Conservation (phyloP, 2,888 invertebrate genomes). For the Vandiemenella viatica region DNA sequence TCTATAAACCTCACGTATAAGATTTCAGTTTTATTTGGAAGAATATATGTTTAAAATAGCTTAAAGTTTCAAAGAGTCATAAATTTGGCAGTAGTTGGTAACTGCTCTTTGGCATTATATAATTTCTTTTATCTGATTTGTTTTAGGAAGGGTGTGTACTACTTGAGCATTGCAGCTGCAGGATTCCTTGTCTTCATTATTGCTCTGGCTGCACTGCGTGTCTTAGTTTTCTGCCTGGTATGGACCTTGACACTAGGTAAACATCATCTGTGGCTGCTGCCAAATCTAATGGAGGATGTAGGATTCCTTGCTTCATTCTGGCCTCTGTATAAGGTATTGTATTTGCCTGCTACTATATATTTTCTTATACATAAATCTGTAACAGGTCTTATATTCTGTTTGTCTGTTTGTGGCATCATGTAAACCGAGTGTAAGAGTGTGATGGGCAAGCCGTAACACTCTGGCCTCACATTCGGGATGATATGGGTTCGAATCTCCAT, state of each 20-base stretch:
- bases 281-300: slow-evolving; percentile 98
- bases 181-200: slow-evolving; percentile 90
- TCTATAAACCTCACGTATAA: no score
- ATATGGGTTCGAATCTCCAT: no score
- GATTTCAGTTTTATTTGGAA: no score
- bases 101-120: background rate
- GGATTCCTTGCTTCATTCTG: slow-evolving; percentile 98
- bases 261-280: slow-evolving; percentile 93
- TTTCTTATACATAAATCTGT: no score
- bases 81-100: no score
- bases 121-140: slow-evolving; percentile 1
- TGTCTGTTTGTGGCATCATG: no score
- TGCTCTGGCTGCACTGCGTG: slow-evolving; percentile 71
- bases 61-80: no score
- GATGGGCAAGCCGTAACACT: no score
- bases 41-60: no score
- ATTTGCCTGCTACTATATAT: background rate
- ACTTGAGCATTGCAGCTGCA: slow-evolving; percentile 86
- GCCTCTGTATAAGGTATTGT: slow-evolving; percentile 77
- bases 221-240: slow-evolving; percentile 80
- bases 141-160: slow-evolving; percentile 82
- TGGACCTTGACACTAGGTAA: slow-evolving; percentile 78
- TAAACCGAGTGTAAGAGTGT: no score
- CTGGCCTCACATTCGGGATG: no score
- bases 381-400: no score